Base-by-base conservation (phyloP, 1,140 invertebrate genomes). In the Chrysopa pallens region DNA sequence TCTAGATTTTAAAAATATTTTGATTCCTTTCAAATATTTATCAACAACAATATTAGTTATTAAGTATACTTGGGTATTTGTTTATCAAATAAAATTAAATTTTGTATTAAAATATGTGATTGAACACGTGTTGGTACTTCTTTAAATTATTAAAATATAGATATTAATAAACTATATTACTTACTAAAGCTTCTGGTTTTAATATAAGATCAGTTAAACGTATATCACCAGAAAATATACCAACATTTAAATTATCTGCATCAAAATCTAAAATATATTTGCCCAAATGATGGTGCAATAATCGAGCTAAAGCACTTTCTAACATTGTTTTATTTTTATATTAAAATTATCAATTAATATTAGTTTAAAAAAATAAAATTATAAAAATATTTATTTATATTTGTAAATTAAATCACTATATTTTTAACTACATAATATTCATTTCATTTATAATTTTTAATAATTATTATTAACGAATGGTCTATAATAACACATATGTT, bases 241-340 rank as follows among this genome's bases (percentile, higher is more conserved):
- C 81, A 37, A 85, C 72, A 54, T 84, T 84, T 13, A 88, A 69
- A 53, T 84, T 80, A 62, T 84, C 80, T 5, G 79, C 80, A 53
- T 87, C 81, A 38, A 88, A 60, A 56, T 86, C 81, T 54, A 83
- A 74, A 4, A 88, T 74, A 54, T 85, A 88, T 57, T 81, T 81
- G 28, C 82, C 83, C 39, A 87, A 64, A 45, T 82, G 74, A 47
- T 78, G 75, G 63, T 86, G 85, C 6, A 88, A 61, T 47, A 85
- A 63, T 39, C 77, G 74, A 31, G 82, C 81, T 36, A 85, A 78
- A 6, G 81, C 74, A 48, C 80, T 73, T 63, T 88, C 80, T 57
- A 87, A 76, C 78, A 82, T 82, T 47, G n/a, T n/a, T n/a, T 46
- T 69, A 27, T 42, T 43, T 37, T 12, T 42, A 17, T 42, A 0